Evolutionary conservation across 2,113 vertebrate species (phyloP).

Genomic region (Miniopterus natalensis): DNA sequence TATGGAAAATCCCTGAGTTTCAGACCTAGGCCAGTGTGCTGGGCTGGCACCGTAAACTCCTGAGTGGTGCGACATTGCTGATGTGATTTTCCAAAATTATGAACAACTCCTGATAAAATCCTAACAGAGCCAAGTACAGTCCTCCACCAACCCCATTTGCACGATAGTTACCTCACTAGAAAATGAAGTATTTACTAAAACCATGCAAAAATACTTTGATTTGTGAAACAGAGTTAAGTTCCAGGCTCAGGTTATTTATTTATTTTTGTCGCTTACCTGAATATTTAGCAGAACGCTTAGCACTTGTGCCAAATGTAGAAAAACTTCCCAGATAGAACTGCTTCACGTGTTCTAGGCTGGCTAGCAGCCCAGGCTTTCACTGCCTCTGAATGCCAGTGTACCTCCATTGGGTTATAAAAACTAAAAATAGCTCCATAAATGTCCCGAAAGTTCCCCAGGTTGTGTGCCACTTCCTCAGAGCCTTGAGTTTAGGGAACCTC

Average conservation of each 20-base stretch:
- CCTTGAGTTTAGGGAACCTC: not conserved
- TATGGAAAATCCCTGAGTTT: not conserved
- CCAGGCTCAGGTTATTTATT: not conserved
- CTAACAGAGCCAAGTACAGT: not conserved
- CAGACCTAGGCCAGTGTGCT: not conserved
- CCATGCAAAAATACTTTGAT: not conserved
- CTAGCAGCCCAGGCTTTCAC: not conserved
- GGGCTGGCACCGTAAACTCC: accelerated
- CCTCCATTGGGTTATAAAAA: not conserved
- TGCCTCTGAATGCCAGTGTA: not conserved
- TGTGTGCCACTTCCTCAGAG: not conserved
- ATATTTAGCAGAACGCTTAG: not conserved
- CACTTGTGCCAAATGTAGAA: not conserved
- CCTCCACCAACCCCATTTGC: too few relatives aligned
- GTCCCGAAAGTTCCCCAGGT: not conserved
- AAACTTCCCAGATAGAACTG: accelerated
- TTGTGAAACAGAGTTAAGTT: not conserved
- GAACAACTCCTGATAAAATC: not conserved
- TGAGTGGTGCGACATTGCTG: accelerated
- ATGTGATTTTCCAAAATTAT: not conserved
- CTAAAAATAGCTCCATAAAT: not conserved
- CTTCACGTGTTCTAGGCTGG: accelerated
- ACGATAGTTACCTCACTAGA: not conserved
- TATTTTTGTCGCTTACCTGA: not conserved
- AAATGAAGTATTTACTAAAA: not conserved